Conservation (phyloP, 1,140 invertebrate genomes). For the Orussus abietinus region DNA sequence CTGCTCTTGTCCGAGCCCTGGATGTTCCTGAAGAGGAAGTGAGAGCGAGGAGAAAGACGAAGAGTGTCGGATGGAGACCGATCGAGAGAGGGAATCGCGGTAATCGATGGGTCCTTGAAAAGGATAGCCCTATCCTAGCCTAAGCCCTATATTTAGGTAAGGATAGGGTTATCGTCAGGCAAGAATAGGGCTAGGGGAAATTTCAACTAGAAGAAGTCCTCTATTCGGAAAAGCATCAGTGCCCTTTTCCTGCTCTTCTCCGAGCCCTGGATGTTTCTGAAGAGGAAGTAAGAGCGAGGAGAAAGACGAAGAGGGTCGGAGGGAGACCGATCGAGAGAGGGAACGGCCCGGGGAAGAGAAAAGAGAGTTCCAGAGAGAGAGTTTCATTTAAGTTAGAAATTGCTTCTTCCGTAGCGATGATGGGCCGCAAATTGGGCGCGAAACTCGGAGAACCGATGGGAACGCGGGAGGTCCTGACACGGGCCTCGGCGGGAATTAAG, state of each 20-base stretch:
- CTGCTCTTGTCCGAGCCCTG: slow-evolving; percentile 3
- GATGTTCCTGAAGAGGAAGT: slow-evolving; percentile 11
- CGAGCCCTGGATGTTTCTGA: slow-evolving; percentile 9
- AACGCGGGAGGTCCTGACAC: too few relatives aligned
- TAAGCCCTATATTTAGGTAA: too few relatives aligned
- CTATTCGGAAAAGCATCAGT: slow-evolving; percentile 15
- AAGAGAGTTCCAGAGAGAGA: slow-evolving; percentile 31
- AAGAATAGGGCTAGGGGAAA: too few relatives aligned
- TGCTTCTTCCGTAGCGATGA: slow-evolving; percentile 55
- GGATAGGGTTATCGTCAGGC: too few relatives aligned
- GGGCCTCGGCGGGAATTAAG: too few relatives aligned
- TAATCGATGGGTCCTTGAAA: too few relatives aligned
- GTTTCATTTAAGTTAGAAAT: slow-evolving; percentile 56
- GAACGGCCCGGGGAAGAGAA: not conserved
- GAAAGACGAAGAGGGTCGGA: not conserved
- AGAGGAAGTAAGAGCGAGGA: slow-evolving; percentile 3
- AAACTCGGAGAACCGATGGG: too few relatives aligned
- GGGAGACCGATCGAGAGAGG: slow-evolving; percentile 9
- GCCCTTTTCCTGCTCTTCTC: slow-evolving; percentile 1
- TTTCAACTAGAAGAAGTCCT: slow-evolving; percentile 7
- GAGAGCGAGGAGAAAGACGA: not conserved
- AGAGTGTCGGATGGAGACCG: slow-evolving; percentile 6
- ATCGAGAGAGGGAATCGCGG: slow-evolving; percentile 5
- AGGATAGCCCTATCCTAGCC: too few relatives aligned
- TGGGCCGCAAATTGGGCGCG: slow-evolving; percentile 53